These are phyloP conservation scores for Anabacerthia variegaticeps DNA, from an alignment of 2,797 vertebrate species.

Conservation along the genomic window DNA sequence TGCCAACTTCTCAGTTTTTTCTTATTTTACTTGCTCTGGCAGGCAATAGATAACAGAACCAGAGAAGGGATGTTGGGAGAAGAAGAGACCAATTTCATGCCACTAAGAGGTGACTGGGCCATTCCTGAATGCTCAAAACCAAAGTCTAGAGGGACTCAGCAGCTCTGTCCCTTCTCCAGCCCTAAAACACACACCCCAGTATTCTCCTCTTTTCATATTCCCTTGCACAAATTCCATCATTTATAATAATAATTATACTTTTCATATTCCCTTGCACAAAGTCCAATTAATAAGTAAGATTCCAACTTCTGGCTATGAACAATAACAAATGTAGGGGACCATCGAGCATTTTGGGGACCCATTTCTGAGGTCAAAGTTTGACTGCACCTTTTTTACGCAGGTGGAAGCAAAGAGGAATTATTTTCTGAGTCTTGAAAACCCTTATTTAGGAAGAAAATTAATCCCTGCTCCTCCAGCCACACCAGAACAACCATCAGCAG, in stretches of 20 bases:
- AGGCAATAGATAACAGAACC: not conserved
- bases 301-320: not conserved
- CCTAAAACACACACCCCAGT: accelerated
- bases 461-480: not conserved
- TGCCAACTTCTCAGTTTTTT: not conserved
- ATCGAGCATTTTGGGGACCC: accelerated
- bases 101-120: not conserved
- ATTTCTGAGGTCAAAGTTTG: not conserved
- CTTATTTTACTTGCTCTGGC: not conserved
- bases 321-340: not conserved
- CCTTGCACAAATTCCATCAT: not conserved
- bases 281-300: not conserved
- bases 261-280: not conserved
- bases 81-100: not conserved
- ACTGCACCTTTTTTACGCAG: not conserved
- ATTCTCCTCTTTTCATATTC: not conserved
- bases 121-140: not conserved
- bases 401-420: not conserved
- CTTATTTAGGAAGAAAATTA: not conserved
- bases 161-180: not conserved
- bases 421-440: not conserved
- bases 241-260: not conserved
- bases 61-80: not conserved
- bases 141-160: not conserved
- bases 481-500: not conserved